These are phyloP conservation scores for Microctonus aethiopoides DNA, from an alignment of 2,888 invertebrate species.

Conservation along the genomic window DNA sequence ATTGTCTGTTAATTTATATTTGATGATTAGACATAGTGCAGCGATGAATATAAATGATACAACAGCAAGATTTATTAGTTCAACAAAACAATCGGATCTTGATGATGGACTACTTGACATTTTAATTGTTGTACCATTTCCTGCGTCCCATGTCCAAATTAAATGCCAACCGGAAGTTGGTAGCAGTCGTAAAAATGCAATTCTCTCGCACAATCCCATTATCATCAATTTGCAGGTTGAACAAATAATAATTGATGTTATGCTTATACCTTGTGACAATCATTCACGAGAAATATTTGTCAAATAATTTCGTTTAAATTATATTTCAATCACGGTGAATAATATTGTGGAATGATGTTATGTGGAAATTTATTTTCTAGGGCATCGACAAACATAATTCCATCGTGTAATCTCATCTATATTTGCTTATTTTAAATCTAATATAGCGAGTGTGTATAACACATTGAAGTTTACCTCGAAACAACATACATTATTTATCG, in stretches of 20 bases:
- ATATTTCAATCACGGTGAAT: no score
- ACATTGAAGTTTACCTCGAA: slow-evolving; percentile 9
- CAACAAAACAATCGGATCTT: slow-evolving; percentile 47
- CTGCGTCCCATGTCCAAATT: slow-evolving; percentile 45
- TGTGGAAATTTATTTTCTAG: slow-evolving; percentile 12
- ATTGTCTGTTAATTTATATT: slow-evolving; percentile 40
- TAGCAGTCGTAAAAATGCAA: slow-evolving; percentile 44
- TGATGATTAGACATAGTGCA: slow-evolving; percentile 38
- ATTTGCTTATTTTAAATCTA: slow-evolving; percentile 18
- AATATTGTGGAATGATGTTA: background rate
- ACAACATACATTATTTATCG: slow-evolving; percentile 2
- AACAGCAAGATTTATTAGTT: slow-evolving; percentile 45
- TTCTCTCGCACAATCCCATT: slow-evolving; percentile 40
- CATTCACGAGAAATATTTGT: no score
- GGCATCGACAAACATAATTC: slow-evolving; percentile 18
- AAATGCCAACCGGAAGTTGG: slow-evolving; percentile 44
- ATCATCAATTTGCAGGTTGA: no score
- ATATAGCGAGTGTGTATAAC: slow-evolving; percentile 2
- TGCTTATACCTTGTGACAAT: no score
- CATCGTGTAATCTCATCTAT: background rate
- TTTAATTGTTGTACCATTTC: slow-evolving; percentile 47
- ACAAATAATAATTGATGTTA: no score
- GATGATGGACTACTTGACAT: slow-evolving; percentile 41
- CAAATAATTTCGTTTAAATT: no score
- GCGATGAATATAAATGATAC: slow-evolving; percentile 39